phyloP scores from a whole-genome alignment of 1,140 invertebrate genomes.

The Anastrepha ludens region DNA sequence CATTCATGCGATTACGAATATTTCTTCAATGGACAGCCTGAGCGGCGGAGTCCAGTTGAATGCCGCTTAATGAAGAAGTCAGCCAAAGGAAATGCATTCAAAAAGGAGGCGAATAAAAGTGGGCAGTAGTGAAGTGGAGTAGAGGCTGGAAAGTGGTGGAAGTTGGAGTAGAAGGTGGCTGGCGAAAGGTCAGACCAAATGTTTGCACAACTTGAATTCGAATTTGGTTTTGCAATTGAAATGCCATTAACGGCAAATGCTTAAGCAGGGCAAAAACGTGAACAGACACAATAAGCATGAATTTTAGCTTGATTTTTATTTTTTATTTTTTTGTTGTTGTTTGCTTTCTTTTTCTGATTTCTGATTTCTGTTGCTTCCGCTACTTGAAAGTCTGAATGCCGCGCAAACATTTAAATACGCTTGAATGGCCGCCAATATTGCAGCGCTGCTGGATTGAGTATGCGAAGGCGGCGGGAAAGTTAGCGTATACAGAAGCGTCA shows the following conservation, averaged over 20 bases:
- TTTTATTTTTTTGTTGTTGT: neutral
- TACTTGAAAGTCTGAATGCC: neutral
- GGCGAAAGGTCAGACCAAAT: neutral
- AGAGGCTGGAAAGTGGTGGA: neutral
- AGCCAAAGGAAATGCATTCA: neutral
- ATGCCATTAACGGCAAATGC: no score
- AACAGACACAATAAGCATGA: no score
- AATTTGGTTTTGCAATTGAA: neutral
- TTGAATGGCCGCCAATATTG: neutral
- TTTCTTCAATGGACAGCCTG: neutral
- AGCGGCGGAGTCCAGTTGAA: neutral
- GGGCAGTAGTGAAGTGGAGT: no score
- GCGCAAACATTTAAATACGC: neutral
- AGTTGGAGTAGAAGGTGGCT: neutral
- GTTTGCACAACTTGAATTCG: neutral
- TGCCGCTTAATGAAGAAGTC: slow-evolving; percentile 22
- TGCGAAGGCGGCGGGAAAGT: neutral
- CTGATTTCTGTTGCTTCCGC: neutral
- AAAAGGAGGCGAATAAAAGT: neutral
- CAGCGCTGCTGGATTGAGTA: no score
- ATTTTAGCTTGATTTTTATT: neutral
- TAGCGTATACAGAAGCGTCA: neutral
- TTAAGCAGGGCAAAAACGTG: no score
- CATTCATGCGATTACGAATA: slow-evolving; percentile 18
- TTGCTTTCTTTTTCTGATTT: neutral